Evolutionary conservation across 1,140 invertebrate species (phyloP), one percentile per base, ranked within the genome.

Genomic region (Apis dorsata): DNA sequence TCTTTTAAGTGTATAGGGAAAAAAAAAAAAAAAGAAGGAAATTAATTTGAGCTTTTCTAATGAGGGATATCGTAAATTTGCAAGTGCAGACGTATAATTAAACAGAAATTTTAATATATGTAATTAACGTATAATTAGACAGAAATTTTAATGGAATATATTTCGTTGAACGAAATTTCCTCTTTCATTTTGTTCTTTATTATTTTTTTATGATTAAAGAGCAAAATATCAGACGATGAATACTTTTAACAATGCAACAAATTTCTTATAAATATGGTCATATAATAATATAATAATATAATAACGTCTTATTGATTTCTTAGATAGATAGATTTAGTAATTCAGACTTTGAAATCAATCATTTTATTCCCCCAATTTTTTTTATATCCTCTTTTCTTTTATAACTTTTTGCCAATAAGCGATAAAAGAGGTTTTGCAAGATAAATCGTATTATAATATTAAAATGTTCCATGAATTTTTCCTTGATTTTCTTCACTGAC

Each of bases 271-370:
- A 68, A 77, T 70, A 66, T 55, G 66, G 13, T 19, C 34, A 83
- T 83, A 57, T 65, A n/a, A n/a, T n/a, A n/a, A n/a, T n/a, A n/a
- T n/a, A n/a, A n/a, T n/a, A n/a, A 70, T 78, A 83, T 71, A 75
- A 34, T 83, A 78, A 83, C 78, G 49, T 49, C 11, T 9, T 53
- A 49, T 68, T 53, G 12, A 7, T 53, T n/a, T 17, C 44, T 8
- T n/a, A 1, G 53, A 34, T n/a, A 0, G 53, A 34, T 12, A 44
- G 7, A 44, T 44, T 44, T 9, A 17, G 15, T 70, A 11, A 55
- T 44, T 55, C 66, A 24, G 11, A 24, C 0, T 34, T 17, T 9
- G 13, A 1, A 10, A 34, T 8, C 19, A 13, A 8, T 13, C 21
- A 12, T 13, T 21, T 19, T 15, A 12, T 62, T 72, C n/a, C 44